Evolutionary conservation across 2,797 vertebrate genomes (phyloP), one percentile per base, ranked within the genome.

Genomic region (Acrocephalus scirpaceus): DNA sequence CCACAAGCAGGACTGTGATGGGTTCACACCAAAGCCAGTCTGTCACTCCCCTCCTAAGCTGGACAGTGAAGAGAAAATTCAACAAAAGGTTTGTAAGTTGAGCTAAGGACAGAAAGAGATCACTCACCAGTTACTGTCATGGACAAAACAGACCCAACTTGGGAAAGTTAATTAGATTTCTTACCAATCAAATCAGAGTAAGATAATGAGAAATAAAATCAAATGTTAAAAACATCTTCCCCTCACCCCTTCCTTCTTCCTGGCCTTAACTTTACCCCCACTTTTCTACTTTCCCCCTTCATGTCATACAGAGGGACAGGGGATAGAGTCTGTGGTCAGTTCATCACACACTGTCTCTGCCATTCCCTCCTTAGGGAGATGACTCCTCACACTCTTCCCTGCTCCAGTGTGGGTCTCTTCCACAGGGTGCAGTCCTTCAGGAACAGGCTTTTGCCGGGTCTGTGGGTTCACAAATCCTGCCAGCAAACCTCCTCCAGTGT

Each of bases 41-140:
- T 47, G 14, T 32, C 64, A 34, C 54, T 65, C 26, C 19, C 8
- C 26, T 75, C 21, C 64, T 75, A 32, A 81, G 51, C 27, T 30
- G 51, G 54, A 25, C 14, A 47, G 22, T 0, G 1, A 7, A 23
- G 20, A 82, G 30, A 57, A 72, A 77, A 72, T 11, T 18, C 19
- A 72, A 26, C 0, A 0, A 57, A 53, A 42, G 4, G 18, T 7
- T 17, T 10, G 18, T 29, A 17, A 29, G 16, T 21, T 1, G 2
- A 44, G 21, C 6, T 65, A 57, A 71, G 40, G 51, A 40, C 22
- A 42, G 57, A 34, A 67, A 36, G 34, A 72, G 23, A 61, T 54
- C 45, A 48, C 34, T 48, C 51, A 70, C 6, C 20, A 48, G 13
- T 65, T 48, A 48, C 12, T 4, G 21, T 58, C 45, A 44, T 0